Percentiles rank a stretch among this genome's conserved stretches.
Evolutionary conservation across 1,140 invertebrate genomes (phyloP).

Genomic region (Helicoverpa zea): DNA sequence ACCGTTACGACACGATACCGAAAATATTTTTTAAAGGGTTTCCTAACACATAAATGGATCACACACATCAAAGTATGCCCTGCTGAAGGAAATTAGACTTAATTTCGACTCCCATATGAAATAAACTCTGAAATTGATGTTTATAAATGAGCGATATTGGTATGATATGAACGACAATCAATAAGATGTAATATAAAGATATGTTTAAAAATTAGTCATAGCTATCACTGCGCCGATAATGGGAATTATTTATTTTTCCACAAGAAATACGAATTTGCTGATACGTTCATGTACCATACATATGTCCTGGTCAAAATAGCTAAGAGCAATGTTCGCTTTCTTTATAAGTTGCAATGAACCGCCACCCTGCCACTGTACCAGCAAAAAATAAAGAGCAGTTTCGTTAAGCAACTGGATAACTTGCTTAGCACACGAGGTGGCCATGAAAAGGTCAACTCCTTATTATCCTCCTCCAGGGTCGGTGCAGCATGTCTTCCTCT

Average conservation of each 20-base stretch:
- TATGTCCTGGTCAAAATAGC: too few species aligned
- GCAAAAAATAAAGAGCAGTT: too few species aligned
- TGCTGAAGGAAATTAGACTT: constrained; percentile 2
- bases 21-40: constrained; percentile 17
- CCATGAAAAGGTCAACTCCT: too few species aligned
- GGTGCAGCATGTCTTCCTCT: too few species aligned
- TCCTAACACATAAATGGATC: neutral
- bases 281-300: too few species aligned
- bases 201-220: constrained; percentile 1
- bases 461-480: too few species aligned
- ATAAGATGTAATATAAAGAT: constrained; percentile 11
- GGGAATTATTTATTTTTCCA: neutral
- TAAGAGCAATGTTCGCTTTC: too few species aligned
- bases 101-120: neutral
- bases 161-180: neutral
- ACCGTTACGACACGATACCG: neutral
- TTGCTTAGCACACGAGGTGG: too few species aligned
- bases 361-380: too few species aligned
- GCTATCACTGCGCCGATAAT: neutral
- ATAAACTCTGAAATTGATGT: neutral
- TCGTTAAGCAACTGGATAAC: too few species aligned
- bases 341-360: too few species aligned
- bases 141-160: neutral
- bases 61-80: neutral
- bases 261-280: too few species aligned